These are phyloP conservation scores for Holacanthus passer DNA, from an alignment of 2,113 vertebrate species.

Conservation along the genomic window DNA sequence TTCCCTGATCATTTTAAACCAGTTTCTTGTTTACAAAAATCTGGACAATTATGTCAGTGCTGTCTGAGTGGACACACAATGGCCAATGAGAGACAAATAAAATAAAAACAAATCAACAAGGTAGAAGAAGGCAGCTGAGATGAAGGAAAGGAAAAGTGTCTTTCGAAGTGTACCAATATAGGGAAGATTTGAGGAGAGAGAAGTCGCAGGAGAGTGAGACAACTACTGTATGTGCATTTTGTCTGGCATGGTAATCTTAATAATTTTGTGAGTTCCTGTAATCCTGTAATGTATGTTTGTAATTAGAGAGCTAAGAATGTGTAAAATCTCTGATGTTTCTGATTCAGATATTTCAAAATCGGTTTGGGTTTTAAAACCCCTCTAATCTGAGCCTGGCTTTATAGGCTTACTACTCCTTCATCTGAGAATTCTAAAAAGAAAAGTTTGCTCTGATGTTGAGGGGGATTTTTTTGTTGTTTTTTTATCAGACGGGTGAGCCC, in stretches of 20 bases:
- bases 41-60: not conserved
- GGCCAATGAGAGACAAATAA: not conserved
- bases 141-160: not conserved
- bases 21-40: not conserved
- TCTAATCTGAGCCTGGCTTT: not conserved
- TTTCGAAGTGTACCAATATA: not conserved
- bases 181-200: not conserved
- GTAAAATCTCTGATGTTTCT: not conserved
- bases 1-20: not conserved
- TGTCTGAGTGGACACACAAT: not conserved
- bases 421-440: not conserved
- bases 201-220: not conserved
- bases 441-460: not conserved
- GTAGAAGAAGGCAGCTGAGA: not conserved
- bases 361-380: not conserved
- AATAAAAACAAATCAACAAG: too few species aligned
- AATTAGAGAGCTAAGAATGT: not conserved
- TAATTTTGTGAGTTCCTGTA: not conserved
- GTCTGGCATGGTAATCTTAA: not conserved
- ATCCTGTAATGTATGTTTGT: not conserved
- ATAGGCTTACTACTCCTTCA: not conserved
- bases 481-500: conserved; percentile 78
- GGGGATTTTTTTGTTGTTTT: not conserved
- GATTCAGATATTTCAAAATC: not conserved
- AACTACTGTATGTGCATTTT: not conserved